Base-by-base conservation (phyloP, 2,888 invertebrate genomes). In the Melanotus villosus region DNA sequence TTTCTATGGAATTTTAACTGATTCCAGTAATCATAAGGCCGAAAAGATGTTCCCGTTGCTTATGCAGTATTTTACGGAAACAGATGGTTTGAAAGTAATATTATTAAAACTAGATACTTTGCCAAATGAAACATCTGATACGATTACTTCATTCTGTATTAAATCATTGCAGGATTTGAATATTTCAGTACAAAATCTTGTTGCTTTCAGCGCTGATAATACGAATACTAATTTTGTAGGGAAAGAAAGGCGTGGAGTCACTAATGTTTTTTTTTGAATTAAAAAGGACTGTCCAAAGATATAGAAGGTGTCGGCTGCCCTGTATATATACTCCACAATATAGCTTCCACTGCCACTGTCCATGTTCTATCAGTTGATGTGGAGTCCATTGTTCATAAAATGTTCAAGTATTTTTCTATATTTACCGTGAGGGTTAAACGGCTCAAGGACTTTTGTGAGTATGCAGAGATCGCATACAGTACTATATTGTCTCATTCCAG, bases 241-340 rank as follows among this genome's bases (percentile, higher is more conserved):
- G 6, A 23, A 4, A 30, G 18, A 45, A 5, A 60, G 59, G 23
- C 16, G 32, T 16, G 45, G 45, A 60, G 10, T 23, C 1, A 60
- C 26, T 47, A 60, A 60, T 43, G 59, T 45, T 4, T 50, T 60
- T 41, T 45, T 60, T 2, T 4, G 45, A 45, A 43, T 45, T 60
- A 60, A 60, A 43, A 19, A 21, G 12, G 12, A 16, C 1, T 45
- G 43, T 16, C 41, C 5, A 32, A 9, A 60, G 52, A 65, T 50
- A 60, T 69, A 32, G 63, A 69, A 64, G 67, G 70, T 14, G 36
- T 72, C 23, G 64, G 72, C 23, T 67, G 64, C 38, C 45, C 72
- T 26, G 63, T 58, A 36, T 67, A 72, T 36, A 52, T 59, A 16
- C 4, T 62, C n/a, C 18, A 62, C 50, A 50, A 62, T 19, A 62